Conservation (phyloP, 1,140 invertebrate species). For the Chionoecetes opilio region DNA sequence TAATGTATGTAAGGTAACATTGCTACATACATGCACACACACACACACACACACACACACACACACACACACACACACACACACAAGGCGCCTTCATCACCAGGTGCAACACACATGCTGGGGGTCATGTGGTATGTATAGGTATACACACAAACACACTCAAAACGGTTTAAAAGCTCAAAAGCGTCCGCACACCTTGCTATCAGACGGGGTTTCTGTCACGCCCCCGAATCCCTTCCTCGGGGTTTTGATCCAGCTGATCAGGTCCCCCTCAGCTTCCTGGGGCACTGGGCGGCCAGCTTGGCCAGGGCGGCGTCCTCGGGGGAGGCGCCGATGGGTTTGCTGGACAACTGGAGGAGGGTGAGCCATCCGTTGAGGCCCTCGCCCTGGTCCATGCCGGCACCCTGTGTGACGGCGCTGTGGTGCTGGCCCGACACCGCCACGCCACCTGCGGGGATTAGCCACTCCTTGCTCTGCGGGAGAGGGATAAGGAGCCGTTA, state of each 20-base stretch:
- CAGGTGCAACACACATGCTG: too few relatives aligned
- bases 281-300: neutral
- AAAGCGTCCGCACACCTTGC: too few relatives aligned
- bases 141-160: too few relatives aligned
- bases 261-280: neutral
- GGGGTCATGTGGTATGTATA: too few relatives aligned
- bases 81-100: too few relatives aligned
- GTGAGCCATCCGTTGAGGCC: neutral
- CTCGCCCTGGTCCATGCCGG: neutral
- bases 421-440: neutral
- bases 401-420: neutral
- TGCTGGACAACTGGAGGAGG: neutral
- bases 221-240: neutral
- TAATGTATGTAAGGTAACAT: too few relatives aligned
- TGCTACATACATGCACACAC: too few relatives aligned
- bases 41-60: constrained; percentile 1
- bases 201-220: too few relatives aligned
- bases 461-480: neutral
- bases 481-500: too few relatives aligned
- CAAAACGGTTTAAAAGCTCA: too few relatives aligned
- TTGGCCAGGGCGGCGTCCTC: neutral
- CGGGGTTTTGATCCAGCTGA: neutral
- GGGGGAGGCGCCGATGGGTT: neutral
- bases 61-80: neutral
- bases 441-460: neutral